phyloP scores from a whole-genome alignment of 2,797 vertebrate species.

The Rallus crepitans region DNA sequence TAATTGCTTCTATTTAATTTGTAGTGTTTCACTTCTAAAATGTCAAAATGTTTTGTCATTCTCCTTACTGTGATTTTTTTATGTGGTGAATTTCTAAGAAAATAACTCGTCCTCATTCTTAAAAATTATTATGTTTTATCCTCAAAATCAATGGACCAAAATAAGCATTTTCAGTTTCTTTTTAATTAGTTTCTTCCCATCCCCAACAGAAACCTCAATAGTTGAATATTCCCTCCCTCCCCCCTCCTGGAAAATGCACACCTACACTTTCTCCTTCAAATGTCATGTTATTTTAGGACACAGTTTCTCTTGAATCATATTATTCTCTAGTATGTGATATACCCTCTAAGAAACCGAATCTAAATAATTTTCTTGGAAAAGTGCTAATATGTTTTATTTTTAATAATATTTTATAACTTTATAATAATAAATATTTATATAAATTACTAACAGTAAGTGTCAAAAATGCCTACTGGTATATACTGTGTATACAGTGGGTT shows the following conservation, averaged over 20 bases:
- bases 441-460: neutral
- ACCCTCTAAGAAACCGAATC: neutral
- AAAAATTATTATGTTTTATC: neutral
- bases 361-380: neutral
- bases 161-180: neutral
- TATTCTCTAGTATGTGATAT: neutral
- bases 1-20: slow-evolving; percentile 7
- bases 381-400: neutral
- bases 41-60: neutral
- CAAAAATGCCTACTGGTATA: accelerated
- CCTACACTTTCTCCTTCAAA: neutral
- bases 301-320: neutral
- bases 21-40: neutral
- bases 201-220: neutral
- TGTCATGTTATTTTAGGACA: neutral
- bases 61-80: neutral
- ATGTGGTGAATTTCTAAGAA: neutral
- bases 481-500: neutral
- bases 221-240: neutral
- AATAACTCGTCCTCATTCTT: neutral
- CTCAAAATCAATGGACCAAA: neutral
- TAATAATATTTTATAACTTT: neutral
- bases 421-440: neutral
- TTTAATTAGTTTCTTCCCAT: neutral
- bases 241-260: neutral